Base-by-base conservation (phyloP, 2,113 vertebrate genomes). In the Pelecanoides urinatrix region DNA sequence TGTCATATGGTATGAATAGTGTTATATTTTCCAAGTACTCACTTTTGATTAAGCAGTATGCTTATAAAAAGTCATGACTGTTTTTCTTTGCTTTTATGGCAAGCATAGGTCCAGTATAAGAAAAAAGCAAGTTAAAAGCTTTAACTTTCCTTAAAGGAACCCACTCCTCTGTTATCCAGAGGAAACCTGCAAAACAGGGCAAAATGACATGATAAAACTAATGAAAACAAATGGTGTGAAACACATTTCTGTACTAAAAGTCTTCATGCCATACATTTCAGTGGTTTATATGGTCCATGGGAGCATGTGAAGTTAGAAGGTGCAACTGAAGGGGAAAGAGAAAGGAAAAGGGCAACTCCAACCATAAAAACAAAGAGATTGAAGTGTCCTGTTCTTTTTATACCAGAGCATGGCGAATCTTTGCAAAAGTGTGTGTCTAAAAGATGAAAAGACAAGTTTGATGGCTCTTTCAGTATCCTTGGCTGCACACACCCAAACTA, bases 211-310 rank as follows among this genome's bases (percentile, higher is more conserved):
- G 6, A 88, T 83, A 82, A 94, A 88, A 79, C 30, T 92, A 90
- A 94, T 78, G 81, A 94, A 91, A 94, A 81, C 52, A 91, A 91
- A 95, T 73, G 25, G 25, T 62, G 45, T 84, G 84, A 96, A 84
- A 79, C 83, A 56, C 50, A 96, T 95, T 91, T 96, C 80, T 91
- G 56, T 36, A 63, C 36, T 88, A 75, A 63, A 96, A 63, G 47
- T 83, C 70, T 81, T 76, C 36, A 77, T 4, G 18, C 12, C 62
- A 21, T 62, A 81, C 16, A 72, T 88, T 90, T 82, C 86, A 88
- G 18, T 75, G 71, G 59, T 93, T 95, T 94, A 93, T 95, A 40
- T 47, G 29, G 21, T 87, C 55, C 50, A 34, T 27, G 65, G 59
- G 52, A 88, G 10, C 40, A 55, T 15, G 16, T 52, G 47, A 93